phyloP scores from a whole-genome alignment of 92 coral and sea anemone genomes.

The Montipora capitata region DNA sequence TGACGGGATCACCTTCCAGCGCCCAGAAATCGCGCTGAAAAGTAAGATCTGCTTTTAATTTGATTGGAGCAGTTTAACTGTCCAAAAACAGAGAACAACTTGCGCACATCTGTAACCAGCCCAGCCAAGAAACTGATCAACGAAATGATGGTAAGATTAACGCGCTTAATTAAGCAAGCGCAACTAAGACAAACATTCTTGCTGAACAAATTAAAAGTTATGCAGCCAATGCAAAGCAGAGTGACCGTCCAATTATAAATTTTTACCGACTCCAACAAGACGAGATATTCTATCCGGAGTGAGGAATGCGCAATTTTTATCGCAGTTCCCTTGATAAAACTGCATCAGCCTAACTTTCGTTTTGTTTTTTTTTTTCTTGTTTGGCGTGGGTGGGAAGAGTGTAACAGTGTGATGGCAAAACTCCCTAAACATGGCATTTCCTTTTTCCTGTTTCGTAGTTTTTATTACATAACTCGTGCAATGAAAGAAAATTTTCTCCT shows the following conservation, averaged over 20 bases:
- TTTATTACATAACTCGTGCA: background rate
- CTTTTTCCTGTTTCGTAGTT: conserved; percentile 42
- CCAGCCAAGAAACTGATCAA: background rate
- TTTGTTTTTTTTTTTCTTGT: background rate
- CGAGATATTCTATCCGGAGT: too few species aligned
- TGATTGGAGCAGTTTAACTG: background rate
- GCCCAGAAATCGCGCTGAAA: background rate
- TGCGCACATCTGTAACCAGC: background rate
- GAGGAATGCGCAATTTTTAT: background rate
- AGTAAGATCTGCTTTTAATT: background rate
- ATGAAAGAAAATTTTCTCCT: background rate
- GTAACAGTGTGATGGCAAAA: background rate
- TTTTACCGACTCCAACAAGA: background rate
- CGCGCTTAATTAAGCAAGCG: conserved; percentile 22
- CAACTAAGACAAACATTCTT: conserved; percentile 1
- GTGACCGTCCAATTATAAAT: too few species aligned
- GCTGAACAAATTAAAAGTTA: background rate
- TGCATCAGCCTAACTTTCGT: background rate
- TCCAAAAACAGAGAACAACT: background rate
- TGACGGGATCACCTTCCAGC: background rate
- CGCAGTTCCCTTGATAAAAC: background rate
- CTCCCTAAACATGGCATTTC: conserved; percentile 22
- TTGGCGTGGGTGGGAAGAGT: background rate
- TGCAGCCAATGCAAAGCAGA: too few species aligned
- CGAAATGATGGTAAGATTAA: conserved; percentile 52